Percentiles rank a stretch among this genome's conserved stretches.
These are phyloP conservation scores for Orchesella cincta DNA, from an alignment of 1,140 invertebrate genomes.

Conservation along the genomic window DNA sequence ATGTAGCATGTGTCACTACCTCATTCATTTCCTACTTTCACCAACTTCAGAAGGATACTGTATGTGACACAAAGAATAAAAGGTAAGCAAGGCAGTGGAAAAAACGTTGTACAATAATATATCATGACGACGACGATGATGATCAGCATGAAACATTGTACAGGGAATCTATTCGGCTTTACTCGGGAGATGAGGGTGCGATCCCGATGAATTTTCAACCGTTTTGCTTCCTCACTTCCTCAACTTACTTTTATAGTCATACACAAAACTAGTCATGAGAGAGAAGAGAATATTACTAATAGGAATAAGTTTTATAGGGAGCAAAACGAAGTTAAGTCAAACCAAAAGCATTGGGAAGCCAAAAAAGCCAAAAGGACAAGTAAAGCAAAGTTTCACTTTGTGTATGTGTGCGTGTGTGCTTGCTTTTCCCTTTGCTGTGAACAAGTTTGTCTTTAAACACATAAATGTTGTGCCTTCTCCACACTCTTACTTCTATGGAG, in stretches of 20 bases:
- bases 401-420: neutral
- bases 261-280: neutral
- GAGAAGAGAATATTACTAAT: conserved; percentile 5
- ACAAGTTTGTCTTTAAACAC: neutral
- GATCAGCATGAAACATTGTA: conserved; percentile 29
- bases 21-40: conserved; percentile 23
- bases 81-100: conserved; percentile 20
- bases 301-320: neutral
- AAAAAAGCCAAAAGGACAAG: conserved; percentile 20
- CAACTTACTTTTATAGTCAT: neutral
- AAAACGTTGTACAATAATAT: conserved; percentile 14
- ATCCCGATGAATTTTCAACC: conserved; percentile 27
- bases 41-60: conserved; percentile 7
- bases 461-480: neutral
- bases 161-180: neutral
- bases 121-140: conserved; percentile 18
- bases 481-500: too few relatives aligned
- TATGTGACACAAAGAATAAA: conserved; percentile 13
- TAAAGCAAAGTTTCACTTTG: conserved; percentile 1
- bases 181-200: conserved; percentile 27
- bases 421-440: neutral
- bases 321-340: conserved; percentile 18
- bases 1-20: conserved; percentile 15
- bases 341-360: neutral
- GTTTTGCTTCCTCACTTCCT: conserved; percentile 24